These are phyloP conservation scores for Rhagophthalmus giganteus DNA, from an alignment of 2,888 invertebrate species.

Conservation along the genomic window DNA sequence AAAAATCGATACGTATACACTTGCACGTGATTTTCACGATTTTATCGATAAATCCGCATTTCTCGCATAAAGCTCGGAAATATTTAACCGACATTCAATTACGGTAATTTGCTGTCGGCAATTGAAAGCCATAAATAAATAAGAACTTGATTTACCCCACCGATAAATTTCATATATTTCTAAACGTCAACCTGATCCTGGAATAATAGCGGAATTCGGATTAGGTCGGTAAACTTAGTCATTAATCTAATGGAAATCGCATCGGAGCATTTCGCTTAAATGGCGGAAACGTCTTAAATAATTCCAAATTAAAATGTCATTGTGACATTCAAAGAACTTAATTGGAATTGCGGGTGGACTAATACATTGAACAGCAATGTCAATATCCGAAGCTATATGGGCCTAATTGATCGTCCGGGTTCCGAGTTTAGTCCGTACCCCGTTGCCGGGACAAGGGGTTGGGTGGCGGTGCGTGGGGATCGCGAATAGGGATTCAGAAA, in stretches of 20 bases:
- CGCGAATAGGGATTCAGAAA: slow-evolving; percentile 24
- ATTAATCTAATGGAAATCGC: slow-evolving; percentile 35
- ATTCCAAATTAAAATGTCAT: slow-evolving; percentile 50
- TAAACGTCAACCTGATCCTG: slow-evolving; percentile 9
- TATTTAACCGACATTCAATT: too few relatives aligned
- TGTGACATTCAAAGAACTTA: slow-evolving; percentile 48
- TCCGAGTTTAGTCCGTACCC: slow-evolving; percentile 26
- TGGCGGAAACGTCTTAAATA: slow-evolving; percentile 42
- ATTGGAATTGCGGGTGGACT: slow-evolving; percentile 49
- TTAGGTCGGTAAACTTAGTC: slow-evolving; percentile 28
- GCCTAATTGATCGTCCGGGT: slow-evolving; percentile 49
- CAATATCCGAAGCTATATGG: slow-evolving; percentile 49
- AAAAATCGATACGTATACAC: too few relatives aligned
- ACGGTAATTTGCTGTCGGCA: too few relatives aligned
- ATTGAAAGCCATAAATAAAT: too few relatives aligned
- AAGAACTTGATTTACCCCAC: too few relatives aligned
- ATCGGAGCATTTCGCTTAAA: slow-evolving; percentile 21
- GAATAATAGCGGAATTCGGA: slow-evolving; percentile 15
- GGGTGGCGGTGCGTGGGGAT: slow-evolving; percentile 18
- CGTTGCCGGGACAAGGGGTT: slow-evolving; percentile 33
- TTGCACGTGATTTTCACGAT: too few relatives aligned
- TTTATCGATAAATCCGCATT: too few relatives aligned
- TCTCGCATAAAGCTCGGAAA: too few relatives aligned
- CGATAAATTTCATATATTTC: slow-evolving; percentile 1
- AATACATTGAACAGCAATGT: slow-evolving; percentile 50